Base-by-base conservation (phyloP, 2,113 vertebrate species). In the Natator depressus region DNA sequence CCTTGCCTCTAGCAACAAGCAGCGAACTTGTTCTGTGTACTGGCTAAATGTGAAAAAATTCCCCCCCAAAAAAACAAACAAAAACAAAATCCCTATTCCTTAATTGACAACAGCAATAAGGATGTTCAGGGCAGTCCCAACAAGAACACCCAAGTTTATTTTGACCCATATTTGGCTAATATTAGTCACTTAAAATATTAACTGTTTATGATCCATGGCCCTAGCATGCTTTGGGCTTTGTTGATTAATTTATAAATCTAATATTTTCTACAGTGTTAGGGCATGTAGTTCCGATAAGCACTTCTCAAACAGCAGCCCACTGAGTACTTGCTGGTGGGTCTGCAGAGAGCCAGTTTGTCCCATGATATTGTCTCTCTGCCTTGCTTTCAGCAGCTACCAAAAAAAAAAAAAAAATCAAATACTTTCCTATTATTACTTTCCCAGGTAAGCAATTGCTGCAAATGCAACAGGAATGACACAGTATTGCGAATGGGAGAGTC, bases 21-120 rank as follows among this genome's bases (percentile, higher is more conserved):
- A 90, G 1, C 16, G 9, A 55, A 19, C 25, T 13, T 53, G 47
- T 29, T 3, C 82, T 20, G 31, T 1, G 38, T 25, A 10, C 9
- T 1, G 57, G 1, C 31, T 46, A 76, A 3, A 42, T 82, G 25
- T 31, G 12, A 80, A 89, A 25, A 9, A 84, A 10, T 0, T 11
- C 42, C 75, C 42, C 75, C 24, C 10, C 75, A 1, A 7, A 14
- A 47, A 25, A 42, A 76, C 4, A 1, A 12, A 35, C 72, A 20
- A 80, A 59, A 31, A 24, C 54, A 4, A 0, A 29, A 35, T 55
- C 50, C 16, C 81, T 81, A 79, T 81, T 53, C 46, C 46, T 78
- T 29, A 5, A 27, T 4, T 38, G 0, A 42, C 57, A 78, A 9
- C 75, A 24, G 65, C 51, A 49, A 80, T 3, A 62, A 42, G 85